phyloP scores from a whole-genome alignment of 1,140 invertebrate species.

The Trachymyrmex cornetzi region DNA sequence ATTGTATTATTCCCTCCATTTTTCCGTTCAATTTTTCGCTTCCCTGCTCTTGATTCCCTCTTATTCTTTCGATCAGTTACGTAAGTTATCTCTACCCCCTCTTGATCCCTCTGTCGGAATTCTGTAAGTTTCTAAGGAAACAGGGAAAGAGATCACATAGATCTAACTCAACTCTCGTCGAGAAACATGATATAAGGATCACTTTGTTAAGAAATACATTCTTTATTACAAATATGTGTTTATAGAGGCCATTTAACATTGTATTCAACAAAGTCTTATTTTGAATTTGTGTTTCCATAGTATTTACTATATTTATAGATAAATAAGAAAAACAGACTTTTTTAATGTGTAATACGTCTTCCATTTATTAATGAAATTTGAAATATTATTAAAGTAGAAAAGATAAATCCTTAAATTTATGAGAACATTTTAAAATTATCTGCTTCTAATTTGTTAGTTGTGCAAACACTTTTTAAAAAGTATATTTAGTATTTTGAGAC shows the following conservation, averaged over 20 bases:
- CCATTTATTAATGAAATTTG: background rate
- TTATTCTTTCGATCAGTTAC: conserved; percentile 40
- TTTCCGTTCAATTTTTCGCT: conserved; percentile 43
- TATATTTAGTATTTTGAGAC: background rate
- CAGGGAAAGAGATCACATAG: conserved; percentile 22
- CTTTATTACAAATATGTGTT: background rate
- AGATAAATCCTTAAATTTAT: conserved; percentile 9
- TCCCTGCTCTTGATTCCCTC: conserved; percentile 1
- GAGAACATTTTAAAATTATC: background rate
- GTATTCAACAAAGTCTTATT: background rate
- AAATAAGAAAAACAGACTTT: background rate
- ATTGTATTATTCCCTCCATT: background rate
- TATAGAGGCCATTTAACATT: background rate
- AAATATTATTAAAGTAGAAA: conserved; percentile 5
- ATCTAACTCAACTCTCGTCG: conserved; percentile 10
- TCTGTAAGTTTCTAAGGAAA: conserved; percentile 42
- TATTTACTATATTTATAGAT: background rate
- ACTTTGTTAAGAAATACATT: conserved; percentile 20
- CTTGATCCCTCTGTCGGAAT: conserved; percentile 13
- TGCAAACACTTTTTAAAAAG: background rate
- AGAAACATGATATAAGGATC: conserved; percentile 43
- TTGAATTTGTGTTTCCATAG: background rate
- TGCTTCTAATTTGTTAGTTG: background rate
- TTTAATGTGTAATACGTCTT: background rate
- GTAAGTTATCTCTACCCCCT: conserved; percentile 45